A percentile compares a stretch with the other conserved stretches of the same genome.
These are phyloP conservation scores for Shinisaurus crocodilurus DNA, from an alignment of 2,113 vertebrate genomes.

Conservation along the genomic window DNA sequence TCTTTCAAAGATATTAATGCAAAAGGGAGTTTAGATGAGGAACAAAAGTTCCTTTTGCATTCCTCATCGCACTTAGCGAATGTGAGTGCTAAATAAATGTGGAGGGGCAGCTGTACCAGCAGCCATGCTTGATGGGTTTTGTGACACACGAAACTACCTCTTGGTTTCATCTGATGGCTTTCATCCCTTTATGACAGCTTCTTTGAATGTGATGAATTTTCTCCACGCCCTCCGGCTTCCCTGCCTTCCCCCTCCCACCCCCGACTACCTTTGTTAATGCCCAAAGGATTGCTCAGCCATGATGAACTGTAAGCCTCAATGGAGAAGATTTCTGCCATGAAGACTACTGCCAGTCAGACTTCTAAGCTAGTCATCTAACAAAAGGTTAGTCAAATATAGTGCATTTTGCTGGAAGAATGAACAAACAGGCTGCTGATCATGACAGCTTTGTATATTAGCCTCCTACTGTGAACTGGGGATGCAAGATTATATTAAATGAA, in stretches of 20 bases:
- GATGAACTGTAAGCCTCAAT: constrained; percentile 16
- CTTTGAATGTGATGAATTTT: constrained; percentile 44
- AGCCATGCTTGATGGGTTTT: background rate
- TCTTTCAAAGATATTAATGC: background rate
- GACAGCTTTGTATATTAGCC: constrained; percentile 29
- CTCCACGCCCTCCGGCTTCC: background rate
- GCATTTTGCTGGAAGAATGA: constrained; percentile 16
- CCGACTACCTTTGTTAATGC: background rate
- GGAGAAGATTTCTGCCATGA: background rate
- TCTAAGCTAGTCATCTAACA: background rate
- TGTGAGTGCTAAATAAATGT: background rate
- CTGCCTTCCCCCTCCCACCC: constrained; percentile 16
- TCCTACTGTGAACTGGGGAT: constrained; percentile 24
- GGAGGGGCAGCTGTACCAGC: background rate
- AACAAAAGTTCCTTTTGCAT: background rate
- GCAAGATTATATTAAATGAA: constrained; percentile 35
- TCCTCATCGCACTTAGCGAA: background rate
- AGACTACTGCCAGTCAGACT: constrained; percentile 16
- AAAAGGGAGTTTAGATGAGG: background rate
- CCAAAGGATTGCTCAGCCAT: constrained; percentile 29
- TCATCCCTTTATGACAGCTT: constrained; percentile 13
- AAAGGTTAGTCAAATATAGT: constrained; percentile 34
- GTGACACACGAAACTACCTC: background rate
- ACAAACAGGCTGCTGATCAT: constrained; percentile 32
- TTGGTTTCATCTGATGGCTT: background rate